A percentile compares a stretch with the other conserved stretches of the same genome.
Evolutionary conservation across 2,888 invertebrate genomes (phyloP).

Genomic region (Nomada flava): DNA sequence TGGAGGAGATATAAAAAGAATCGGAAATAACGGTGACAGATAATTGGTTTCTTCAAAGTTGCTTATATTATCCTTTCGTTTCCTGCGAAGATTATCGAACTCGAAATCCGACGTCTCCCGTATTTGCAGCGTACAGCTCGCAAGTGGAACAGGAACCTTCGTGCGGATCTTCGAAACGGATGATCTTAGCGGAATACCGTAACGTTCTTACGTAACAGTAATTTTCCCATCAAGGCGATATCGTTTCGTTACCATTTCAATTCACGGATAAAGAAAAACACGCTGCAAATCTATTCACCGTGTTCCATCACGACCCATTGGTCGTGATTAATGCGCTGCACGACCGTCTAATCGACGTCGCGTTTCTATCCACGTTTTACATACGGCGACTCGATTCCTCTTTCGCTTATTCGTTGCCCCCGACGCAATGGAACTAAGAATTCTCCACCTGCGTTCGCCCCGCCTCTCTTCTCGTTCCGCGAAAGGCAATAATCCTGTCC

Average conservation of each 20-base stretch:
- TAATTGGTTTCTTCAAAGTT: neutral
- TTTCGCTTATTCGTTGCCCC: slow-evolving; percentile 39
- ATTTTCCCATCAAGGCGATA: neutral
- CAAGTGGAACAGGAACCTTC: neutral
- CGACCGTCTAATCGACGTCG: slow-evolving; percentile 56
- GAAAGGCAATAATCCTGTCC: too few species aligned
- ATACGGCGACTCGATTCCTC: slow-evolving; percentile 29
- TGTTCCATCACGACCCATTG: slow-evolving; percentile 55
- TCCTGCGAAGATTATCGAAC: too few species aligned
- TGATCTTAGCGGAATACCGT: too few species aligned
- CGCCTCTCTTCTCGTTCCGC: too few species aligned
- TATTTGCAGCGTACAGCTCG: neutral
- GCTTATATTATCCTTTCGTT: neutral
- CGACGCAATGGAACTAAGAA: slow-evolving; percentile 31
- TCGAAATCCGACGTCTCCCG: neutral
- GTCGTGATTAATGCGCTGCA: slow-evolving; percentile 61
- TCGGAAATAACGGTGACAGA: neutral
- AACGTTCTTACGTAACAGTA: slow-evolving; percentile 1
- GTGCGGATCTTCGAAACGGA: neutral
- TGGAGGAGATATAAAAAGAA: neutral
- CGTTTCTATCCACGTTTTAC: slow-evolving; percentile 47
- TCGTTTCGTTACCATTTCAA: neutral
- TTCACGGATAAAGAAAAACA: slow-evolving; percentile 37
- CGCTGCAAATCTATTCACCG: slow-evolving; percentile 41
- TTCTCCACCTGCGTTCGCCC: slow-evolving; percentile 21